Base-by-base conservation (phyloP, 2,113 vertebrate species). In the Rhombomys opimus region DNA sequence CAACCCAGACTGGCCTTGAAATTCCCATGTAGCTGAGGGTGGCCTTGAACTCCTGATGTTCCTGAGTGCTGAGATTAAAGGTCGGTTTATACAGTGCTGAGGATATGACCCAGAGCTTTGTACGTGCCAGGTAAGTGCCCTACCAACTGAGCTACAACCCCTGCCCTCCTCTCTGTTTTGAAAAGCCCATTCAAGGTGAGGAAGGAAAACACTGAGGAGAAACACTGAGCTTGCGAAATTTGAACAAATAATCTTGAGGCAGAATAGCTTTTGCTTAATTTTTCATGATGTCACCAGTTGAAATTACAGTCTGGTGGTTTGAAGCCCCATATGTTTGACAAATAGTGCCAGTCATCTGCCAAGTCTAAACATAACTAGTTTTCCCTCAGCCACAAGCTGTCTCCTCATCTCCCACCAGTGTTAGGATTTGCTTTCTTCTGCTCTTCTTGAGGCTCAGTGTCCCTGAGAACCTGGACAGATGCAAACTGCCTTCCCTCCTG, bases 391-490 rank as follows among this genome's bases (percentile, higher is more conserved):
- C 30, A 92, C 5, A 2, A 10, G 88, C 78, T 17, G 17, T 17
- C 38, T 84, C 61, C 67, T 22, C 9, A 7, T 25, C 46, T 54
- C 80, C 38, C 17, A 6, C 52, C 7, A 0, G 0, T 0, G 1
- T 10, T 8, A 15, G 50, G 46, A 30, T 20, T 59, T 38, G 15
- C 18, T 81, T 59, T 73, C 91, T 32, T 80, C 87, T 50, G 65
- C n/a, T 20, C 10, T 5, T 52, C 27, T 14, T 20, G 30, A 8
- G 0, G 0, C 0, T 81, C 3, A 32, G 46, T 67, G n/a, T 89
- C 61, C 0, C 0, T 50, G 50, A 61, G 50, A 50, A 87, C 50
- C 32, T 14, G 65, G 32, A 7, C 41, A 22, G 80, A 72, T 81
- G 14, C 5, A 0, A 5, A 5, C 5, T 41, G 14, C 77, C 23